phyloP scores from a whole-genome alignment of 2,888 invertebrate genomes.

The Cantharis nigra region DNA sequence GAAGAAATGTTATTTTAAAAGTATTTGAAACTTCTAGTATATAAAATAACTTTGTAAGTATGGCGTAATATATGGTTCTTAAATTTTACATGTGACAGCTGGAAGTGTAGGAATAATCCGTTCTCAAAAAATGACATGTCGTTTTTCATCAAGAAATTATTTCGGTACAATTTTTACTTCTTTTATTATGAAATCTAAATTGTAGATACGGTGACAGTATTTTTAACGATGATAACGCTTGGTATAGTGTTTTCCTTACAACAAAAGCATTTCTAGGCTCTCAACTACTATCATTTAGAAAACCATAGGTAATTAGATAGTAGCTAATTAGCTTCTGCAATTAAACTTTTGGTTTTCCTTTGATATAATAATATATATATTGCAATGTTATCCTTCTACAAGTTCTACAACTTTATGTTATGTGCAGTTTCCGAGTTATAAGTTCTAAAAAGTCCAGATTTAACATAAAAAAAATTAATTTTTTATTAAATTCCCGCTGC shows the following conservation, averaged over 20 bases:
- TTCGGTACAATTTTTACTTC: neutral
- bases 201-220: neutral
- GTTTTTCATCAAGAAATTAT: neutral
- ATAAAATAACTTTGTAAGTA: neutral
- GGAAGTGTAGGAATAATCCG: neutral
- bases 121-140: neutral
- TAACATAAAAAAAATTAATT: no score
- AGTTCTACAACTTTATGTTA: no score
- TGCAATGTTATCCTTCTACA: no score
- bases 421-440: no score
- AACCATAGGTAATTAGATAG: no score
- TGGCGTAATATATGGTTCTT: neutral
- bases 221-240: neutral
- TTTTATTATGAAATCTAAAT: neutral
- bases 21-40: neutral
- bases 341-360: no score
- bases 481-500: no score
- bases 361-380: no score
- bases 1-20: neutral
- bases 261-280: neutral
- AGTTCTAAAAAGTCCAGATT: no score
- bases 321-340: no score
- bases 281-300: neutral
- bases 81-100: neutral
- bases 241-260: neutral